These are phyloP conservation scores for Acronicta aceris DNA, from an alignment of 2,888 invertebrate species.

Conservation along the genomic window DNA sequence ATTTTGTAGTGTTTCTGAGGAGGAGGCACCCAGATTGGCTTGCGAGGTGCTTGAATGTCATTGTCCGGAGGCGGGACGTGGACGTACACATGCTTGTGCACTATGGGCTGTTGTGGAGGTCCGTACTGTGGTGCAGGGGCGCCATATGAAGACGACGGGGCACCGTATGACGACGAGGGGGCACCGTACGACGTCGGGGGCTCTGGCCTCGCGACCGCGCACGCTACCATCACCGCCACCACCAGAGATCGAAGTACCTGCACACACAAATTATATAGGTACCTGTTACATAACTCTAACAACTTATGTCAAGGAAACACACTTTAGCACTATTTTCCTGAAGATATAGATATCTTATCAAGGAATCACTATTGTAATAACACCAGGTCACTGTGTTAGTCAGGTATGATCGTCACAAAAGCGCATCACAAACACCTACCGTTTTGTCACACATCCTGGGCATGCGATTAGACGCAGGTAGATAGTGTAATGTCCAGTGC, in stretches of 20 bases:
- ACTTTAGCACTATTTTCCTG: constrained; percentile 48
- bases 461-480: constrained; percentile 75
- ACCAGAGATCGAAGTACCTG: constrained; percentile 84
- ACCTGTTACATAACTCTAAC: constrained; percentile 20
- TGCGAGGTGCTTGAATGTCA: constrained; percentile 91
- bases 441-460: constrained; percentile 85
- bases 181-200: constrained; percentile 89
- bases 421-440: constrained; percentile 77
- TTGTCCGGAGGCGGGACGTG: constrained; percentile 97
- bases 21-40: constrained; percentile 85
- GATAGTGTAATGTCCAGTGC: constrained; percentile 84
- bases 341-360: constrained; percentile 14
- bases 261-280: constrained; percentile 67
- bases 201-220: constrained; percentile 87
- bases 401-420: constrained; percentile 50
- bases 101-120: constrained; percentile 92
- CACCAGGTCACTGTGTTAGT: constrained; percentile 73
- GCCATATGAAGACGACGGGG: constrained; percentile 87
- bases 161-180: constrained; percentile 85
- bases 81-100: constrained; percentile 97
- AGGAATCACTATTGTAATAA: constrained; percentile 47
- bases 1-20: constrained; percentile 96
- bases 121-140: constrained; percentile 91
- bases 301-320: constrained; percentile 25
- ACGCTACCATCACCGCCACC: constrained; percentile 80